Evolutionary conservation across 2,888 invertebrate genomes (phyloP).

Genomic region (Hoplodrina blanda): DNA sequence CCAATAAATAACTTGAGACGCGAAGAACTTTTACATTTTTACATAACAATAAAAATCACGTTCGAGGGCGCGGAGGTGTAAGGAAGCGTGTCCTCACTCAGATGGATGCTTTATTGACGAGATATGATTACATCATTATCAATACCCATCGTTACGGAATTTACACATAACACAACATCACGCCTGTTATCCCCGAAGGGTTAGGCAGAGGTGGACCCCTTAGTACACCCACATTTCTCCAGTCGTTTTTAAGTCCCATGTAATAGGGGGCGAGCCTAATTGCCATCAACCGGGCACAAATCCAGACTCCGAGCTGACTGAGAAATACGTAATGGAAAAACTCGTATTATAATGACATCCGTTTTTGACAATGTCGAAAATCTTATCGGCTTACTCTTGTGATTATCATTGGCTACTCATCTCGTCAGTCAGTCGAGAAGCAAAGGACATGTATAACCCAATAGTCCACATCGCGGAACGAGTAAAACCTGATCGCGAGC

Average conservation of each 20-base stretch:
- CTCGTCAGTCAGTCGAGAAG: constrained; percentile 55
- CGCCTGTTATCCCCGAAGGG: too few relatives aligned
- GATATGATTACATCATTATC: not conserved
- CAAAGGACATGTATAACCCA: constrained; percentile 73
- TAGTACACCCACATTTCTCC: too few relatives aligned
- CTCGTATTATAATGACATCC: too few relatives aligned
- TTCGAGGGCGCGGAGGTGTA: not conserved
- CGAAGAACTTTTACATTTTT: constrained; percentile 52
- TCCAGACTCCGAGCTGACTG: too few relatives aligned
- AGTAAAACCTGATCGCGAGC: constrained; percentile 69
- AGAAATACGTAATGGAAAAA: too few relatives aligned
- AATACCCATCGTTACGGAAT: too few relatives aligned
- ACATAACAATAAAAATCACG: constrained; percentile 36
- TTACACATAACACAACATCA: too few relatives aligned
- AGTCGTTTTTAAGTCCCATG: too few relatives aligned
- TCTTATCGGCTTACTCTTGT: constrained; percentile 12
- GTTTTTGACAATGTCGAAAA: constrained; percentile 7
- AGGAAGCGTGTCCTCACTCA: not conserved
- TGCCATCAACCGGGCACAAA: too few relatives aligned
- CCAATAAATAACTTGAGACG: constrained; percentile 42
- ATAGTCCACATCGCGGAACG: constrained; percentile 75
- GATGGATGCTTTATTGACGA: not conserved
- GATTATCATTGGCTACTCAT: constrained; percentile 36
- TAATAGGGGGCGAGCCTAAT: too few relatives aligned
- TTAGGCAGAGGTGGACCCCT: too few relatives aligned